Evolutionary conservation across 2,797 vertebrate species (phyloP).

Genomic region (Naso thynnoides): DNA sequence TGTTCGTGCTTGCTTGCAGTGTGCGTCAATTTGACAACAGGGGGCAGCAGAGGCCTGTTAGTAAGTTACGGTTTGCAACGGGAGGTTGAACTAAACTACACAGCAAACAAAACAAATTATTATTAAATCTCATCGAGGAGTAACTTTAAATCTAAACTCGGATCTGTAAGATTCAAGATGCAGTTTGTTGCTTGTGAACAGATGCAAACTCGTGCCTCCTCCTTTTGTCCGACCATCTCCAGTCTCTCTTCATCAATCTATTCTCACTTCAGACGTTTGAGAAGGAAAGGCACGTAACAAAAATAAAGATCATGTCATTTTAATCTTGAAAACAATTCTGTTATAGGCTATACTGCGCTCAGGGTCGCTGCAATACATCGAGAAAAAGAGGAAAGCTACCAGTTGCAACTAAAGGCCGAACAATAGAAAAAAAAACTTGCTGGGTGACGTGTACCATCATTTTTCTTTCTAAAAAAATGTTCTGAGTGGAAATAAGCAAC

Average conservation of each 20-base stretch:
- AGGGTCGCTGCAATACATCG: not conserved
- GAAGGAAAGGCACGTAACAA: not conserved
- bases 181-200: not conserved
- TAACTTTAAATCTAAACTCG: not conserved
- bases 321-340: not conserved
- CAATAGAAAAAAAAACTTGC: not conserved
- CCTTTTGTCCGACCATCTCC: not conserved
- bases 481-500: conserved; percentile 16
- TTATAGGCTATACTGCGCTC: too few relatives aligned
- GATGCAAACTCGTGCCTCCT: not conserved
- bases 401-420: too few relatives aligned
- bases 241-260: not conserved
- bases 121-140: not conserved
- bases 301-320: not conserved
- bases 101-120: conserved; percentile 5
- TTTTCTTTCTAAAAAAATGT: not conserved
- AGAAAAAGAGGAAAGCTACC: not conserved
- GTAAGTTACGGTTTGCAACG: not conserved
- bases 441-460: conserved; percentile 1
- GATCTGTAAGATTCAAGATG: not conserved
- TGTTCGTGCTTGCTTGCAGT: conserved; percentile 7
- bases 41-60: conserved; percentile 72
- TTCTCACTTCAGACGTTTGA: not conserved
- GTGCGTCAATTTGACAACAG: conserved; percentile 63
- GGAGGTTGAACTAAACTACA: conserved; percentile 6